Base-by-base conservation (phyloP, 2,888 invertebrate species). In the Bellardia pandia region DNA sequence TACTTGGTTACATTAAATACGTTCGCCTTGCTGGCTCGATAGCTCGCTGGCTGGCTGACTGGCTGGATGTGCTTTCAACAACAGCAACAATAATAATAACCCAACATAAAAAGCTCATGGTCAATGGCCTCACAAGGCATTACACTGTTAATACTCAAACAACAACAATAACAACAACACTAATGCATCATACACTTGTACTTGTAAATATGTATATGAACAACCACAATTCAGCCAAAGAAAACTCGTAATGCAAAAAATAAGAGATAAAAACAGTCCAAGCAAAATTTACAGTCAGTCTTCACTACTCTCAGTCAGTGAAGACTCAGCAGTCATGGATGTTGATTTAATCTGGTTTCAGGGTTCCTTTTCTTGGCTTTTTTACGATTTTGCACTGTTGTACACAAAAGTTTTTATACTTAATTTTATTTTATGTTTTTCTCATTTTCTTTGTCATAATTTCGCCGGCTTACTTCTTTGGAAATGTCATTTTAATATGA, bases 101-200 rank as follows among this genome's bases (percentile, higher is more conserved):
- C 72, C 85, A 85, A 79, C 79, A 80, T 80, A 85, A 64, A 85
- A 80, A 76, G 79, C 91, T 91, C 92, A 92, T 92, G 92, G 93
- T 92, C 92, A 92, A 93, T 92, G 92, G 91, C 93, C 91, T 91
- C 91, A 90, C 89, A 90, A 90, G 90, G 91, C 90, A 91, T 90
- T 90, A 91, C 90, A 90, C 90, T 89, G 88, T 90, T 88, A 79
- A 75, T 85, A 69, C 69, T 51, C 45, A 68, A 60, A 69, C 48
- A 45, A 69, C 48, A 45, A 69, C 74, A 60, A 33, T n/a, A 30
- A 62, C 3, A 68, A 75, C 79, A 79, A 51, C 66, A 78, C 53
- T 64, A 75, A 82, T 74, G 45, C 56, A 16, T 56, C 66, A 66
- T 66, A 45, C 64, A 74, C 58, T 75, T 82, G 13, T 11, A 56